A percentile compares a stretch with the other conserved stretches of the same genome.
phyloP scores from a whole-genome alignment of 23 tunicate species.

The Trididemnum clinides region DNA sequence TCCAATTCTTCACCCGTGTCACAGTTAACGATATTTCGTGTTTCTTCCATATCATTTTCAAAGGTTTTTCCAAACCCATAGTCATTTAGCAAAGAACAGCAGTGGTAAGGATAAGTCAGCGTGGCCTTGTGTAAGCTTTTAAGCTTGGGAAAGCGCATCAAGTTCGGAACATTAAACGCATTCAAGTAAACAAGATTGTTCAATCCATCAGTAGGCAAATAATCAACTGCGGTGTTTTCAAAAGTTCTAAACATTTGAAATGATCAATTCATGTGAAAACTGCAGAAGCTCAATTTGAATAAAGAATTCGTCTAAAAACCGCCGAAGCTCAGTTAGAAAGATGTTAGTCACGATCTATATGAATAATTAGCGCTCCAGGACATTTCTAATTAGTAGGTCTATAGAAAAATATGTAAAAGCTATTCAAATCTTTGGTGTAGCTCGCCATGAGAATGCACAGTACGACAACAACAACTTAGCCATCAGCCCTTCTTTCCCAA shows the following conservation, averaged over 20 bases:
- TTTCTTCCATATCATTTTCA: not conserved
- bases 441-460: too few relatives aligned
- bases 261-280: too few relatives aligned
- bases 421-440: too few relatives aligned
- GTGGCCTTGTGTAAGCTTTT: constrained; percentile 47
- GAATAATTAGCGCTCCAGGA: too few relatives aligned
- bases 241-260: constrained; percentile 48
- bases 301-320: too few relatives aligned
- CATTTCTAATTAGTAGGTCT: too few relatives aligned
- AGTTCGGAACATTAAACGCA: constrained; percentile 31
- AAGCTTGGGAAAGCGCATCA: constrained; percentile 51
- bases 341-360: too few relatives aligned
- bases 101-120: constrained; percentile 78
- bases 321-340: too few relatives aligned
- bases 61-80: constrained; percentile 18
- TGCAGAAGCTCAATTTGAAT: too few relatives aligned
- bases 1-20: constrained; percentile 14
- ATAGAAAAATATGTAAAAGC: too few relatives aligned
- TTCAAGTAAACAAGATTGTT: constrained; percentile 18
- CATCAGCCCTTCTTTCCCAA: too few relatives aligned
- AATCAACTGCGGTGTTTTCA: constrained; percentile 29
- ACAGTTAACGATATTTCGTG: not conserved
- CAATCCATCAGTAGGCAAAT: constrained; percentile 53
- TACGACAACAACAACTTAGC: too few relatives aligned
- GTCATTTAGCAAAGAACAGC: constrained; percentile 71